Base-by-base conservation (phyloP, 2,888 invertebrate genomes). In the Rhamnusium bicolor region DNA sequence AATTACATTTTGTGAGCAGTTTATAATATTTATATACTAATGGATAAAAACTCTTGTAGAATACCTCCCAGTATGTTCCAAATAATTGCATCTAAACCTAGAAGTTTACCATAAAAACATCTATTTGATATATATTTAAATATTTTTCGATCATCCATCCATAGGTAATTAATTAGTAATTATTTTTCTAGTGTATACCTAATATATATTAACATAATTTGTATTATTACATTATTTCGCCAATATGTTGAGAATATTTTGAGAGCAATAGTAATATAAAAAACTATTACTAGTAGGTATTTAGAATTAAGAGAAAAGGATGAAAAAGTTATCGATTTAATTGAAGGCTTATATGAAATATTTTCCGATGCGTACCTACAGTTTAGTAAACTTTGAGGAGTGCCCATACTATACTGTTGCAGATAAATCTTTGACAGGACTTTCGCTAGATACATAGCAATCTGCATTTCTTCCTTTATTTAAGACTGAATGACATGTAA, bases 1-100 rank as follows among this genome's bases (percentile, higher is more conserved):
- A 61, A 49, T 56, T 72, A 69, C 19, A 58, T 65, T 67, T 74
- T 56, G 66, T 73, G 73, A 73, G 75, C 73, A 68, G 61, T 61
- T 46, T 29, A 60, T 16, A 32, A 14, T 46, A 18, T 46, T 46
- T 61, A 19, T 61, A 54, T 12, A 21, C 12, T 21, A 24, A 32
- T 32, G 18, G 19, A 32, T 58, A 32, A 58, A 18, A 58, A 12
- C 3, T 5, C 18, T 18, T 12, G 40, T 12, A n/a, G 40, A n/a
- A 40, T 40, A 40, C n/a, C 40, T 40, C 2, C n/a, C 4, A 5
- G 40, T n/a, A 40, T 40, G 40, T 40, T n/a, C 40, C 40, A 40
- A 40, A n/a, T 40, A 40, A 40, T 40, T 40, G 40, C 40, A n/a
- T 12, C n/a, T 32, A 12, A 32, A 10, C 10, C 10, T 32, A n/a